Evolutionary conservation across 2,797 vertebrate genomes (phyloP), one percentile per base, ranked within the genome.

Genomic region (Selene dorsalis): DNA sequence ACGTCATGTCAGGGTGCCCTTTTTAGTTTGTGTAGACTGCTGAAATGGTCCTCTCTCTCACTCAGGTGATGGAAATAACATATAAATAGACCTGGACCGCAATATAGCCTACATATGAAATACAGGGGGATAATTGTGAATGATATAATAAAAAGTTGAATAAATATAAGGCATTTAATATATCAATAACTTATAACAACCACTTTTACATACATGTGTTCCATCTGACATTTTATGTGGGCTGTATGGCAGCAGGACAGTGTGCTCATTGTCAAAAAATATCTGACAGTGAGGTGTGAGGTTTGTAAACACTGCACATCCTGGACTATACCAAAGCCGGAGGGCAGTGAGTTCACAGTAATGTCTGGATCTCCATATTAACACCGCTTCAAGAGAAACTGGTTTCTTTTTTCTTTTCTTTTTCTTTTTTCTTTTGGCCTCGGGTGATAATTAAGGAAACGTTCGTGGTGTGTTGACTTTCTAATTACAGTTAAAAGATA

Each of bases 261-360:
- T 50, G 48, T n/a, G 48, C 20, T 50, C 26, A 24, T 26, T 39
- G 73, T 65, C 26, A 32, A 61, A 57, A 81, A 72, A 69, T 48
- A 89, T 91, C 83, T 94, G 78, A 75, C 89, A 89, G 75, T 26
- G 69, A 83, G 72, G 87, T 88, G 92, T 87, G 85, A 93, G 85
- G 84, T 86, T 92, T 88, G 93, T 94, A 93, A 94, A 95, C 92
- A 92, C 64, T 1, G 87, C 69, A 93, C 86, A 95, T 95, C 94
- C 93, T 94, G 94, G 94, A 95, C 85, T 75, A 4, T 89, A 94
- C 94, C 93, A 95, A 91, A 9, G 20, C 67, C n/a, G 2, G 43
- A 8, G 73, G 57, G 32, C 1, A 24, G 57, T 5, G 11, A 10
- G 1, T 2, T 4, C 4, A 6, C 12, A 1, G 3, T 4, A 6